Evolutionary conservation across 2,113 vertebrate genomes (phyloP).

Genomic region (Zapornia atra): DNA sequence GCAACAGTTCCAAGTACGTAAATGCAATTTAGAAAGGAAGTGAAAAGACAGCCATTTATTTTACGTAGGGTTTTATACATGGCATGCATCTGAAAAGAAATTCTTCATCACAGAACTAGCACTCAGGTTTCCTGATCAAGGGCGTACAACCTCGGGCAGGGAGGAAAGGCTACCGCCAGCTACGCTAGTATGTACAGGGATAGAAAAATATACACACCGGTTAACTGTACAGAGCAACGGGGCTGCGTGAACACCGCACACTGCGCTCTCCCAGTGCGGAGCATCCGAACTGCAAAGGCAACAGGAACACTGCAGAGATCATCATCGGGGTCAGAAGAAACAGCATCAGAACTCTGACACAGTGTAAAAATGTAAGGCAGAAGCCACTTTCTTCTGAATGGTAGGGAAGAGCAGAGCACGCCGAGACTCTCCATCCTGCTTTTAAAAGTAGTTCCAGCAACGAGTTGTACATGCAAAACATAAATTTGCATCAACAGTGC

Average conservation of each 20-base stretch:
- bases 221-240: slow-evolving; percentile 67
- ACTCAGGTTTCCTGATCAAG: slow-evolving; percentile 65
- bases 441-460: slow-evolving; percentile 64
- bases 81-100: slow-evolving; percentile 71
- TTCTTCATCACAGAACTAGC: slow-evolving; percentile 17
- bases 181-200: slow-evolving; percentile 71
- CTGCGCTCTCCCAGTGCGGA: neutral
- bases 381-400: slow-evolving; percentile 73
- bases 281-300: slow-evolving; percentile 57
- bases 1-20: neutral
- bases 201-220: slow-evolving; percentile 71
- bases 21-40: slow-evolving; percentile 9
- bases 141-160: slow-evolving; percentile 17
- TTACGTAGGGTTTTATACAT: slow-evolving; percentile 67
- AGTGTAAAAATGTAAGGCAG: slow-evolving; percentile 71
- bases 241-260: slow-evolving; percentile 51
- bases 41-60: slow-evolving; percentile 62
- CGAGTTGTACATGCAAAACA: slow-evolving; percentile 72
- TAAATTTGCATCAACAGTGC: slow-evolving; percentile 60
- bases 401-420: slow-evolving; percentile 60
- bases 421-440: slow-evolving; percentile 33
- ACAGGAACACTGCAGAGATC: slow-evolving; percentile 53
- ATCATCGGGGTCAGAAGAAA: slow-evolving; percentile 38
- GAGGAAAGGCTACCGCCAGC: slow-evolving; percentile 43
- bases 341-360: slow-evolving; percentile 46